phyloP scores from a whole-genome alignment of 2,113 vertebrate genomes.

The Pomatostomus ruficeps region DNA sequence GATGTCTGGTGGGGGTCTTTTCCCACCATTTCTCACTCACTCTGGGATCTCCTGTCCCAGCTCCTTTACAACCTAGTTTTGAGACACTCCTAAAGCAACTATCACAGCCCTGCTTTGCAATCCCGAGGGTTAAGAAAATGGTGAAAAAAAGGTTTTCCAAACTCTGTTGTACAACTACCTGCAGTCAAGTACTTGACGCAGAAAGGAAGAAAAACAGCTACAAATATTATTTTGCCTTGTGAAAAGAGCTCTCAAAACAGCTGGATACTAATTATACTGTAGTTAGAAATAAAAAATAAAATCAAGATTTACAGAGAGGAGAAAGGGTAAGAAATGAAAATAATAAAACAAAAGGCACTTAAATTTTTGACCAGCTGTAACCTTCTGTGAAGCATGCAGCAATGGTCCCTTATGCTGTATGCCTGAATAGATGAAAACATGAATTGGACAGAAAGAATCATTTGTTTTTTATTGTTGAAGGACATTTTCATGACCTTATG shows the following conservation, averaged over 20 bases:
- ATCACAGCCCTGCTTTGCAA: not conserved
- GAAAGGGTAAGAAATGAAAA: not conserved
- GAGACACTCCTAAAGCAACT: not conserved
- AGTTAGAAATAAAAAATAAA: not conserved
- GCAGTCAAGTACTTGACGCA: not conserved
- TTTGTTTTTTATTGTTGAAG: slow-evolving; percentile 67
- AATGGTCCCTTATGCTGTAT: not conserved
- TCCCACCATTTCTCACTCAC: not conserved
- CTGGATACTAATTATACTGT: not conserved
- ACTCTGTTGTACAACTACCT: not conserved
- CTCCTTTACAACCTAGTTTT: not conserved
- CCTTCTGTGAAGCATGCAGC: not conserved
- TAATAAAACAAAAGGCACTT: not conserved
- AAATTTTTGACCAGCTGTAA: not conserved
- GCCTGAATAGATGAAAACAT: slow-evolving; percentile 39
- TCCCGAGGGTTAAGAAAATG: not conserved
- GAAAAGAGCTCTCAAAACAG: slow-evolving; percentile 4
- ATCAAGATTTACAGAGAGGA: not conserved
- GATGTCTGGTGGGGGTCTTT: not conserved
- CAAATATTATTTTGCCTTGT: not conserved
- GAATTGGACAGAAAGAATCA: slow-evolving; percentile 66
- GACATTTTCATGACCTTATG: slow-evolving; percentile 71
- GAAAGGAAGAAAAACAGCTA: not conserved
- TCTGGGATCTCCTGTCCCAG: not conserved
- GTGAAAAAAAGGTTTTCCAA: not conserved